Conservation (phyloP, 2,797 vertebrate genomes). For the Pteropus rufus region DNA sequence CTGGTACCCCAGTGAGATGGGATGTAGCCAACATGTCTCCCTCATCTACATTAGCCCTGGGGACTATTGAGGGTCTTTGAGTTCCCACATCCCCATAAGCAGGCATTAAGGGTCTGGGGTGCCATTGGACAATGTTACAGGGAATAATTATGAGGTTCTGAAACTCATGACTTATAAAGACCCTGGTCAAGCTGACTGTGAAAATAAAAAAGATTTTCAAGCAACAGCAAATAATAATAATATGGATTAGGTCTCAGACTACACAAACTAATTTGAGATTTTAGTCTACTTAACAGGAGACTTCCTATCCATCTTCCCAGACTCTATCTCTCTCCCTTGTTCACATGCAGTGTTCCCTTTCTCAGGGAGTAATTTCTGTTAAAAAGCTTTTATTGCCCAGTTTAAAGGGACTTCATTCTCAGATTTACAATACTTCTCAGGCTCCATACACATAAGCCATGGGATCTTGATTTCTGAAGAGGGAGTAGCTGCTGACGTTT, state of each 20-base stretch:
- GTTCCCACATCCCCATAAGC: conserved; percentile 39
- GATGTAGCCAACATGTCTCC: conserved; percentile 57
- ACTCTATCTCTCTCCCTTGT: background rate
- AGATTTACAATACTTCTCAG: conserved; percentile 58
- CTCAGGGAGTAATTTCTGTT: conserved; percentile 55
- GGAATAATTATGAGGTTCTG: conserved; percentile 36
- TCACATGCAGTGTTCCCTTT: conserved; percentile 49
- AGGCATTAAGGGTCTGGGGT: background rate
- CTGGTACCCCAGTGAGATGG: conserved; percentile 17
- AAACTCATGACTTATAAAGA: conserved; percentile 54
- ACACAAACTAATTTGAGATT: conserved; percentile 49
- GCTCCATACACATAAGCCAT: conserved; percentile 20
- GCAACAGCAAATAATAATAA: conserved; percentile 33
- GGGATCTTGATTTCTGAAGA: conserved; percentile 52
- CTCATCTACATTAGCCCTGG: conserved; percentile 36
- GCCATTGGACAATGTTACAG: background rate
- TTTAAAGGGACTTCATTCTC: conserved; percentile 54
- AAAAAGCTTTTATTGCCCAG: conserved; percentile 60
- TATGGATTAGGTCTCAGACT: conserved; percentile 30
- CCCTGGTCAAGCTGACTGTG: background rate
- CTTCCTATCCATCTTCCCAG: background rate
- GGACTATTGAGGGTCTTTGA: conserved; percentile 43
- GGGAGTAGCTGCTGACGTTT: background rate
- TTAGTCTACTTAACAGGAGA: conserved; percentile 20
- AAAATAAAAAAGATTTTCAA: conserved; percentile 43